Base-by-base conservation (phyloP, 2,113 vertebrate species). In the Macrotis lagotis region DNA sequence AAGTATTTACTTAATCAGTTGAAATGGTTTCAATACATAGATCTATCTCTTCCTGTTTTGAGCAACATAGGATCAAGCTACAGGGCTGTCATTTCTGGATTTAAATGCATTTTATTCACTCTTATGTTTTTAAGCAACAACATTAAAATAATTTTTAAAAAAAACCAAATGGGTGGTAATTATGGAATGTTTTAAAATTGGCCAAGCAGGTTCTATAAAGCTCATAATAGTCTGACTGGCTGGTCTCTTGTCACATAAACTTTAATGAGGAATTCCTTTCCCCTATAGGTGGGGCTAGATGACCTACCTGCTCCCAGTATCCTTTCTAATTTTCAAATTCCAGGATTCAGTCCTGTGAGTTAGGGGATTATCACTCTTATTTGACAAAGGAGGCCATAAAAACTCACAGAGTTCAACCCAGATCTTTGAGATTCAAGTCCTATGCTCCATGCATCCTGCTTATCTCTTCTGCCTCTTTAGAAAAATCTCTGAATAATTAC, bases 71-170 rank as follows among this genome's bases (percentile, higher is more conserved):
- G 93, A 96, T 55, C 47, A 8, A 22, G 50, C 26, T 91, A 93
- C 89, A 96, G 97, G 96, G 95, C 88, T 97, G 95, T 94, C 97
- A 97, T 97, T 97, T 95, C 93, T 90, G 19, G 94, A 2, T 89
- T 96, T 89, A 98, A 94, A 52, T 53, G 94, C 95, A 95, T 98
- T 96, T 95, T 93, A 96, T 55, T 94, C 96, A 97, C 97, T 92
- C 92, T 91, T 90, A 95, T 59, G 94, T 96, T 96, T 97, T 97
- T 94, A 97, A 94, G 96, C 97, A 96, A 97, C 90, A 83, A 7
- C 66, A 83, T 5, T 7, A 24, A 44, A 44, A 44, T 83, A 44
- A 74, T 16, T n/a, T n/a, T n/a, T n/a, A n/a, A 52, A 52, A 37
- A 66, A 83, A 83, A 22, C 19, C 1, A 83, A 83, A 83, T 44